Evolutionary conservation across 2,113 vertebrate genomes (phyloP).

Genomic region (Salvelinus fontinalis): DNA sequence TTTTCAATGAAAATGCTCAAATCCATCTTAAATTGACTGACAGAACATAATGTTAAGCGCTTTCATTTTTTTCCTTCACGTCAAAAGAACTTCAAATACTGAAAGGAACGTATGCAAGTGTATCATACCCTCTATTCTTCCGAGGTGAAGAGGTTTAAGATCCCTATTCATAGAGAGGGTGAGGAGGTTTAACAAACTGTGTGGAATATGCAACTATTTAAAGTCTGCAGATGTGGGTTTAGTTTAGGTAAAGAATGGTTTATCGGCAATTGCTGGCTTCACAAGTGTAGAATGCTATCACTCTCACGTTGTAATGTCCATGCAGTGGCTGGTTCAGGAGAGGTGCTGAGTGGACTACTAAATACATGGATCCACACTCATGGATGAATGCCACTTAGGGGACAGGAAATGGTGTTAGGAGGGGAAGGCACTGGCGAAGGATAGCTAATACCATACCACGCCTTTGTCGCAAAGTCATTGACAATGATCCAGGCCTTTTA

Average conservation of each 20-base stretch:
- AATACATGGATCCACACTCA: constrained; percentile 52
- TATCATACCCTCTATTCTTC: constrained; percentile 10
- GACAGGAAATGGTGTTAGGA: constrained; percentile 44
- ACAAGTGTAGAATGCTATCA: constrained; percentile 63
- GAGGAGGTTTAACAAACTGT: neutral
- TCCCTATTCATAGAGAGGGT: constrained; percentile 22
- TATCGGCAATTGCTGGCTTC: constrained; percentile 42
- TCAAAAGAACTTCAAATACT: neutral
- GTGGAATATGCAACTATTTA: constrained; percentile 19
- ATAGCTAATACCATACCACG: constrained; percentile 11
- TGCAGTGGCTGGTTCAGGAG: constrained; percentile 59
- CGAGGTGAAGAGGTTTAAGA: constrained; percentile 30
- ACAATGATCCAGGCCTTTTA: constrained; percentile 16
- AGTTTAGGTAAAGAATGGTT: constrained; percentile 52
- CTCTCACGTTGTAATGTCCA: constrained; percentile 53
- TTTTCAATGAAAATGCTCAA: neutral
- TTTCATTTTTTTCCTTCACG: constrained; percentile 5
- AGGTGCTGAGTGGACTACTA: constrained; percentile 71
- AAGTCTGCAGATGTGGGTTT: constrained; percentile 23
- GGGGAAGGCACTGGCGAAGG: constrained; percentile 34
- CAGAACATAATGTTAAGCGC: neutral
- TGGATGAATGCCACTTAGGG: constrained; percentile 53
- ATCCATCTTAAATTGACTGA: constrained; percentile 9
- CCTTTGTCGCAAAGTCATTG: constrained; percentile 17
- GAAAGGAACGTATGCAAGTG: neutral